Base-by-base conservation (phyloP, 2,113 vertebrate species). In the Callorhinus ursinus region DNA sequence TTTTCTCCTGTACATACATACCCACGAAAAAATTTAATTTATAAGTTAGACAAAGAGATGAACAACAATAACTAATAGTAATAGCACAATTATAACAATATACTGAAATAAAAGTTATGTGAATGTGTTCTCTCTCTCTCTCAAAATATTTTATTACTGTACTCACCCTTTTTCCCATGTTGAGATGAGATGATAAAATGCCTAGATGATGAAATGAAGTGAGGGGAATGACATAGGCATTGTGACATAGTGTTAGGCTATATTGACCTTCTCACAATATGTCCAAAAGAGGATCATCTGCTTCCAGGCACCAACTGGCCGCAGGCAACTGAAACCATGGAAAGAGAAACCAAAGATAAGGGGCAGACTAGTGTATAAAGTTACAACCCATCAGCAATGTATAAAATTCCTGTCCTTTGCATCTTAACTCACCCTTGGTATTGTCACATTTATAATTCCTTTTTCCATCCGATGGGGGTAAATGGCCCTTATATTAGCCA, bases 381-480 rank as follows among this genome's bases (percentile, higher is more conserved):
- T 88, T 95, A 67, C 19, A 90, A 7, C 84, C 15, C 22, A 49
- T 94, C 83, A 97, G 18, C 46, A 94, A 55, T 71, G 13, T 76
- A 26, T 65, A 22, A 51, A 55, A 82, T 94, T 85, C 81, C 28
- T 57, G 2, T 87, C 91, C 83, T 94, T 92, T 95, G 92, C 21
- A 59, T 94, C 61, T 65, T 61, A 65, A 94, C 33, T 69, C 90
- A 28, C 5, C 22, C 36, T 88, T 79, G 95, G 59, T 85, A 39
- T 74, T 74, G 26, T 83, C 82, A 69, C 4, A 77, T 67, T 28
- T 69, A 51, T 42, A 63, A 63, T 7, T 82, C 49, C 61, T 24
- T 82, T 39, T 72, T 22, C 33, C 0, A 11, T 33, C 14, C 59
- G 5, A 31, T 86, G 51, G 12, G 12, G n/a, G 31, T 53, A 71